A percentile compares a stretch with the other conserved stretches of the same genome.
Evolutionary conservation across 2,888 invertebrate species (phyloP).

Genomic region (Fissipunctia ypsillon): DNA sequence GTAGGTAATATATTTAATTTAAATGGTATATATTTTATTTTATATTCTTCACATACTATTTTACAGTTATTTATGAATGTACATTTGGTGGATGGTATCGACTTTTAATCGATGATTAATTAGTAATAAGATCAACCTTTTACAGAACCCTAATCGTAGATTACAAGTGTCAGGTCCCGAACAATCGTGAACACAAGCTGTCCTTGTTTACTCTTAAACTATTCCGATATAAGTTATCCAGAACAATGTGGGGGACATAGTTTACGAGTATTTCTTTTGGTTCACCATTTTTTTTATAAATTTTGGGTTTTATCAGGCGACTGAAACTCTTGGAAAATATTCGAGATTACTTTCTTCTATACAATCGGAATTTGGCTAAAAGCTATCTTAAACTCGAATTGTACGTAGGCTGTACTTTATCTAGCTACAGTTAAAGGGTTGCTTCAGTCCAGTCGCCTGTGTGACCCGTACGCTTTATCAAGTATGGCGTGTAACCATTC

Average conservation of each 20-base stretch:
- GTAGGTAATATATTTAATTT: slow-evolving; percentile 38
- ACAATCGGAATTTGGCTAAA: slow-evolving; percentile 49
- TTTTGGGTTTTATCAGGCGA: slow-evolving; percentile 53
- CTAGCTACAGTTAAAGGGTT: slow-evolving; percentile 33
- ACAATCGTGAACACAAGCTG: slow-evolving; percentile 62
- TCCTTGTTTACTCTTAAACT: slow-evolving; percentile 80
- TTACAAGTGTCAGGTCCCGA: slow-evolving; percentile 49
- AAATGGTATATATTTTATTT: slow-evolving; percentile 36
- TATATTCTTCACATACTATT: slow-evolving; percentile 54
- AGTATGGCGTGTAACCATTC: slow-evolving; percentile 68
- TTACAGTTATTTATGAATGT: slow-evolving; percentile 45
- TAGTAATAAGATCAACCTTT: slow-evolving; percentile 19
- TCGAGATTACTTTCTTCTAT: slow-evolving; percentile 35
- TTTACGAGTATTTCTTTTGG: slow-evolving; percentile 68
- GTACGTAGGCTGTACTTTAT: slow-evolving; percentile 34
- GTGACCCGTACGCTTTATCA: slow-evolving; percentile 51
- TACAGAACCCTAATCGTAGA: slow-evolving; percentile 16
- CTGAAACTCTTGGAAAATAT: slow-evolving; percentile 45
- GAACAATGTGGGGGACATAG: slow-evolving; percentile 84
- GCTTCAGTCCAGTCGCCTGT: slow-evolving; percentile 59
- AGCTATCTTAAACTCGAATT: slow-evolving; percentile 55
- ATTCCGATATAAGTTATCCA: slow-evolving; percentile 89
- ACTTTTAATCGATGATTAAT: slow-evolving; percentile 41
- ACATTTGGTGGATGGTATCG: slow-evolving; percentile 51
- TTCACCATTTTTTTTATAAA: slow-evolving; percentile 63